Evolutionary conservation across 2,797 vertebrate species (phyloP).

Genomic region (Telmatherina bonti): DNA sequence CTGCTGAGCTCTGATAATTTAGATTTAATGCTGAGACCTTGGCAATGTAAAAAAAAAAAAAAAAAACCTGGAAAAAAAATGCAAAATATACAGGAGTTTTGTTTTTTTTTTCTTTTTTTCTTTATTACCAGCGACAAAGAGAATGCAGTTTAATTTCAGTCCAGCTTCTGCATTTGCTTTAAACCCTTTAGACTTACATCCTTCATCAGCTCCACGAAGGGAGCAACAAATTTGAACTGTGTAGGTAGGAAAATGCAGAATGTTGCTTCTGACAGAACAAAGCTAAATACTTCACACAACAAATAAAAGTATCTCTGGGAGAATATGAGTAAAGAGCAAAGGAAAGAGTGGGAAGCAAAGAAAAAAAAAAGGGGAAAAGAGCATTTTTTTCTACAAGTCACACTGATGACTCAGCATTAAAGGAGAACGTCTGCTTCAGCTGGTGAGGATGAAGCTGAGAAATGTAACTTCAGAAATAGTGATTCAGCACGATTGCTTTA

Average conservation of each 20-base stretch:
- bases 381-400: background rate
- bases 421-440: background rate
- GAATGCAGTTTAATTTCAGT: background rate
- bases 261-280: background rate
- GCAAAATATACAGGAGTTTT: background rate
- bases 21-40: background rate
- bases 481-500: background rate
- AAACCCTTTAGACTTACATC: background rate
- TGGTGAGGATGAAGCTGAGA: background rate
- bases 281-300: background rate
- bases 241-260: background rate
- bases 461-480: background rate
- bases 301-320: background rate
- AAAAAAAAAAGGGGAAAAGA: background rate
- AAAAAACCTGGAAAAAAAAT: background rate
- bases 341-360: background rate
- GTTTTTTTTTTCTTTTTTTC: too few relatives aligned
- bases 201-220: background rate
- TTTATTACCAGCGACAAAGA: background rate
- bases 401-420: background rate
- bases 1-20: slow-evolving; percentile 8
- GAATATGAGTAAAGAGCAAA: background rate
- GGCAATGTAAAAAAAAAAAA: background rate
- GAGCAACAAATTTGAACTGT: background rate
- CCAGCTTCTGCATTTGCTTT: background rate